A percentile compares a stretch with the other conserved stretches of the same genome.
Conservation (phyloP, 2,888 invertebrate species). For the Drosophila robusta region DNA sequence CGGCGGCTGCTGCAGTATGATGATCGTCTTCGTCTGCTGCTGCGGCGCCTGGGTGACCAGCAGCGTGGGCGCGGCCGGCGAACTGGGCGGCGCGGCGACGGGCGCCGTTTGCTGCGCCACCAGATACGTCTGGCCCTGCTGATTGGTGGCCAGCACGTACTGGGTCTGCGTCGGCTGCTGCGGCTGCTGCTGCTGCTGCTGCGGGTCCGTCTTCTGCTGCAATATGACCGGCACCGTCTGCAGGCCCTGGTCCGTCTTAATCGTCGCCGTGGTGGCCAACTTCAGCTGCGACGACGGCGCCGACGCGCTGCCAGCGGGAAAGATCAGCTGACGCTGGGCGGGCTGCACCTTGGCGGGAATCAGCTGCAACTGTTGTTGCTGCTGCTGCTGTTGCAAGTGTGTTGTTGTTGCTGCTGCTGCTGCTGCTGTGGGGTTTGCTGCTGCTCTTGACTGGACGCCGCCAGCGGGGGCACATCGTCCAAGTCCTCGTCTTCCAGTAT, state of each 20-base stretch:
- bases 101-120: constrained; percentile 87
- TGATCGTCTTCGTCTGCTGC: constrained; percentile 90
- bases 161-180: constrained; percentile 82
- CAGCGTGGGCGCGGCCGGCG: constrained; percentile 86
- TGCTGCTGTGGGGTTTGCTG: constrained; percentile 54
- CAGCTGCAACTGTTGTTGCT: constrained; percentile 80
- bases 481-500: constrained; percentile 92
- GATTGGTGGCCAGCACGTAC: constrained; percentile 85
- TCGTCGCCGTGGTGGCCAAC: constrained; percentile 83
- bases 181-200: constrained; percentile 30
- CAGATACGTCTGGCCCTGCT: constrained; percentile 88
- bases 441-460: constrained; percentile 62
- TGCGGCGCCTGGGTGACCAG: constrained; percentile 89
- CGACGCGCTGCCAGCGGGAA: constrained; percentile 57
- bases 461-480: constrained; percentile 81
- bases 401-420: constrained; percentile 65
- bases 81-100: constrained; percentile 86
- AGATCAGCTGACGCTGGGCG: constrained; percentile 83
- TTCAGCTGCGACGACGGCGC: constrained; percentile 58
- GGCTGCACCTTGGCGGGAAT: constrained; percentile 74
- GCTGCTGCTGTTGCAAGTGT: constrained; percentile 67
- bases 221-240: constrained; percentile 85
- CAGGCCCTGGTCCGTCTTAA: constrained; percentile 84
- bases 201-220: constrained; percentile 72
- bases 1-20: constrained; percentile 88